These are phyloP conservation scores for Heliornis fulica DNA, from an alignment of 2,113 vertebrate species.

Conservation along the genomic window DNA sequence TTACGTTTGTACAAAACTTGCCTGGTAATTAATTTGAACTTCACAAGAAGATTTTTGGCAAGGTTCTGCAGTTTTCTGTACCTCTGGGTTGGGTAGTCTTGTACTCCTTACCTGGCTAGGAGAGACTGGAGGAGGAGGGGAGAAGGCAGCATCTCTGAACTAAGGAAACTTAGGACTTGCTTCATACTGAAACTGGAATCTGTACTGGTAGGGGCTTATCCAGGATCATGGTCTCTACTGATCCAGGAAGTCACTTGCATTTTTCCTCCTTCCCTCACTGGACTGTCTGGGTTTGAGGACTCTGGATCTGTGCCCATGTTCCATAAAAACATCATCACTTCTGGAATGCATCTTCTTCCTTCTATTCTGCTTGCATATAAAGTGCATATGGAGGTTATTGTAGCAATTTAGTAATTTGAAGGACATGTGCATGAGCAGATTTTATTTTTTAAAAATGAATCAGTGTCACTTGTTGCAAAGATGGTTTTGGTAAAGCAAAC, in stretches of 20 bases:
- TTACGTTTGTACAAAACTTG: slow-evolving; percentile 8
- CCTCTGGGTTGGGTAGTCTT: neutral
- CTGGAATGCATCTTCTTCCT: neutral
- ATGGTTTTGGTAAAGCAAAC: neutral
- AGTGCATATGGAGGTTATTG: neutral
- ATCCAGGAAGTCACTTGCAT: neutral
- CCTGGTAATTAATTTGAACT: slow-evolving; percentile 6
- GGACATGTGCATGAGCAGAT: neutral
- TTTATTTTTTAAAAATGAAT: neutral
- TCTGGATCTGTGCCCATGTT: neutral
- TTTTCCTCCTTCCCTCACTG: neutral
- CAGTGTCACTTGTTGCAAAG: rapidly evolving
- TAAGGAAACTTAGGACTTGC: neutral
- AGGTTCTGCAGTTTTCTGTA: neutral
- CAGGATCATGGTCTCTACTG: neutral
- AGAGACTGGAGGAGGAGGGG: neutral
- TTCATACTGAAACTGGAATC: neutral
- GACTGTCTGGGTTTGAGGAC: neutral
- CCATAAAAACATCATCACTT: neutral
- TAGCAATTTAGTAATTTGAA: neutral
- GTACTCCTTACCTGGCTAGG: neutral
- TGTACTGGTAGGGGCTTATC: neutral
- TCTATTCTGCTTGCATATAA: neutral
- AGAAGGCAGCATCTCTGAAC: neutral
- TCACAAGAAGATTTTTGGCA: neutral